Percentiles rank a stretch among this genome's conserved stretches.
Evolutionary conservation across 2,888 invertebrate genomes (phyloP).

Genomic region (Hylaea fasciaria): DNA sequence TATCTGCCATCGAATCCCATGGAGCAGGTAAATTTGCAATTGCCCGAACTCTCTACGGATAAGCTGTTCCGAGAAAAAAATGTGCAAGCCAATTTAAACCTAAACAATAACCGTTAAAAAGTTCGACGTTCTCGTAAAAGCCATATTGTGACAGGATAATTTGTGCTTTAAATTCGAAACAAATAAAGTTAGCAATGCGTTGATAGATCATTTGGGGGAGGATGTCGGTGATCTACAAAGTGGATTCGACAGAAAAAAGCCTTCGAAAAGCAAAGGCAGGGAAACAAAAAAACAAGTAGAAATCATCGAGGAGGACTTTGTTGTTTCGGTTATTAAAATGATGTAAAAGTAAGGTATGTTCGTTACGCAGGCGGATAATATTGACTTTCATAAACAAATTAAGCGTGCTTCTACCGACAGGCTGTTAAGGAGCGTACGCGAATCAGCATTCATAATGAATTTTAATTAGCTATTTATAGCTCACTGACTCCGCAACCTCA

Average conservation of each 20-base stretch:
- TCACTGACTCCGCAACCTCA: conserved; percentile 27
- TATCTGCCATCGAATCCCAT: conserved; percentile 57
- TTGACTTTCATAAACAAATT: conserved; percentile 19
- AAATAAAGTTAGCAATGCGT: conserved; percentile 55
- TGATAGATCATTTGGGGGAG: conserved; percentile 44
- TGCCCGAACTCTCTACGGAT: conserved; percentile 57
- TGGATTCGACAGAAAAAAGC: conserved; percentile 46
- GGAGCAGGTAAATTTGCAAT: conserved; percentile 74
- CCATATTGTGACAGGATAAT: conserved; percentile 41
- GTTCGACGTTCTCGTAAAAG: conserved; percentile 36
- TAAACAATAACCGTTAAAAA: conserved; percentile 45
- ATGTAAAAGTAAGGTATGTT: conserved; percentile 17
- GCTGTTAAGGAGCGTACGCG: conserved; percentile 33
- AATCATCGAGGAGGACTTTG: conserved; percentile 22
- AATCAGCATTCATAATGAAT: conserved; percentile 38
- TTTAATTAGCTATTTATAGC: conserved; percentile 39
- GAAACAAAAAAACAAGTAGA: conserved; percentile 45
- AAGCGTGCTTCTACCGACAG: conserved; percentile 27
- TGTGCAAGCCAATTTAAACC: conserved; percentile 56
- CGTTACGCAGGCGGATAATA: conserved; percentile 12
- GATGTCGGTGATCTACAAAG: conserved; percentile 63
- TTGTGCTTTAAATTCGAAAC: conserved; percentile 49
- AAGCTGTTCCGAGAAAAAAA: conserved; percentile 51
- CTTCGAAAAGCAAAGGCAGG: conserved; percentile 49
- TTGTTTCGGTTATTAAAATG: conserved; percentile 33